Evolutionary conservation across 2,113 vertebrate genomes (phyloP).

Genomic region (Carlito syrichta): DNA sequence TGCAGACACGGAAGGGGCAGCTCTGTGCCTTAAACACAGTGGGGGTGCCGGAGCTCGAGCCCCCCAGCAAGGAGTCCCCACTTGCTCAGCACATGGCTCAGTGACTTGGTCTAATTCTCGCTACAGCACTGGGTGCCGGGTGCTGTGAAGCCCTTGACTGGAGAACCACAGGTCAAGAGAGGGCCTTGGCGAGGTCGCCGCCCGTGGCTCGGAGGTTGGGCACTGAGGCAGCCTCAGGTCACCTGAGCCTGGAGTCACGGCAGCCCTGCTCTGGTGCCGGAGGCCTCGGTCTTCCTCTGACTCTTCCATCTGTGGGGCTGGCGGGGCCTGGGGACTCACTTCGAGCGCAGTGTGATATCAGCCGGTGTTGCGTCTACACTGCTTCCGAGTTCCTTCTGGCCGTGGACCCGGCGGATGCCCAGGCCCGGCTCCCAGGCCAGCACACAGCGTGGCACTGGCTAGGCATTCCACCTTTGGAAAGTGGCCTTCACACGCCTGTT

Average conservation of each 20-base stretch:
- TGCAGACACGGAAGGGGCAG: not conserved
- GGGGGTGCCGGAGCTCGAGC: not conserved
- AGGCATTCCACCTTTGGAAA: not conserved
- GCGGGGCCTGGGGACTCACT: slow-evolving; percentile 38
- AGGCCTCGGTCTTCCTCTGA: slow-evolving; percentile 41
- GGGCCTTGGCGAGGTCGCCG: not conserved
- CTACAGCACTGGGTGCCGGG: not conserved
- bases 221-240: not conserved
- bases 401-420: fast-evolving
- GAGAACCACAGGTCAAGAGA: not conserved
- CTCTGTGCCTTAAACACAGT: not conserved
- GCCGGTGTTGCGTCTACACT: not conserved
- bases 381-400: not conserved
- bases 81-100: too few relatives aligned
- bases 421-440: not conserved
- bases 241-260: slow-evolving; percentile 12
- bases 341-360: slow-evolving; percentile 19
- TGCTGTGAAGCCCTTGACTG: too few relatives aligned
- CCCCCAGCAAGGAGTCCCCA: too few relatives aligned
- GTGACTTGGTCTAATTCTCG: slow-evolving; percentile 38
- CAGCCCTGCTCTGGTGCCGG: too few relatives aligned
- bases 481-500: not conserved
- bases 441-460: fast-evolving
- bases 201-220: not conserved
- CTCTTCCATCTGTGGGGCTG: slow-evolving; percentile 30